Conservation (phyloP, 2,797 vertebrate genomes). For the Acrocephalus scirpaceus region DNA sequence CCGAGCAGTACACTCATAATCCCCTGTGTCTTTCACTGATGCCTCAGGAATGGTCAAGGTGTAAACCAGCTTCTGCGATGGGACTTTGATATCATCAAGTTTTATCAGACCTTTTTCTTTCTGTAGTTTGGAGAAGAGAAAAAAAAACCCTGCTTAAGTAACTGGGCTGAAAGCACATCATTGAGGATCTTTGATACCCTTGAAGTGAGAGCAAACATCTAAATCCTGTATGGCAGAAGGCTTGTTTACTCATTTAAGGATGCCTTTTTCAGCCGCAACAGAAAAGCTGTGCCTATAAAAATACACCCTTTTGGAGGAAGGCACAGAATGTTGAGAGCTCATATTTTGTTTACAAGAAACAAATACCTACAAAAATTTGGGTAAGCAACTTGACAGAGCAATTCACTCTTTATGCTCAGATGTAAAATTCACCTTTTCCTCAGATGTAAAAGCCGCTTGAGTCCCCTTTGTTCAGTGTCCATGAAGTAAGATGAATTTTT, state of each 20-base stretch:
- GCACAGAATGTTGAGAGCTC: not conserved
- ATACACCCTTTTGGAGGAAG: not conserved
- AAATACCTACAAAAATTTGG: not conserved
- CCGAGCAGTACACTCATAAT: constrained; percentile 91
- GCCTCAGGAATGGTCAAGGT: constrained; percentile 88
- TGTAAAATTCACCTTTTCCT: not conserved
- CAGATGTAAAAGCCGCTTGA: not conserved
- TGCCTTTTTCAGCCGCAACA: not conserved
- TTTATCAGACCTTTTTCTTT: constrained; percentile 78
- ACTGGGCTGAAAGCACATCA: not conserved
- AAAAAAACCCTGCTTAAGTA: constrained; percentile 11
- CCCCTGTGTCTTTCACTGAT: constrained; percentile 90
- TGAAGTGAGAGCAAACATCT: not conserved
- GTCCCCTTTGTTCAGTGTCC: not conserved
- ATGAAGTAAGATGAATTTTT: not conserved
- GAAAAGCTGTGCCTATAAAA: not conserved
- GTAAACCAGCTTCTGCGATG: constrained; percentile 82
- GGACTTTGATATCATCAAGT: constrained; percentile 79
- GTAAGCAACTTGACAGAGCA: not conserved
- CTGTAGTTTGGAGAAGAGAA: constrained; percentile 71
- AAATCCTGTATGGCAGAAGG: not conserved
- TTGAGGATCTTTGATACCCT: not conserved
- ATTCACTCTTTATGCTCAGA: not conserved
- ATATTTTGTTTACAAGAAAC: not conserved
- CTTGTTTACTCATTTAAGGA: not conserved